Evolutionary conservation across 2,888 invertebrate genomes (phyloP).

Genomic region (Empis livida): DNA sequence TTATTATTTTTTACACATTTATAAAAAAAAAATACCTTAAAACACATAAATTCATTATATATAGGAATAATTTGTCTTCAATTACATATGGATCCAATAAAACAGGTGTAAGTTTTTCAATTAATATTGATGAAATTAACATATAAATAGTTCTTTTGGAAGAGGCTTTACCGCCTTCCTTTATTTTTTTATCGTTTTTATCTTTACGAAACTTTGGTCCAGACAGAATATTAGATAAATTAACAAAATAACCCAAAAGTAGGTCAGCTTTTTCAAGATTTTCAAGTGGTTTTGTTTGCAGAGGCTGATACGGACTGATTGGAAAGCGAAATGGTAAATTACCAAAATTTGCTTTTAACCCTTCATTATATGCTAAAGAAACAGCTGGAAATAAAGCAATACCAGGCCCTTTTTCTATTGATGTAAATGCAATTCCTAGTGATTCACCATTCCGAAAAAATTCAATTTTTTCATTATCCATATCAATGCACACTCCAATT

Average conservation of each 20-base stretch:
- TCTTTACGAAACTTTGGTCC: constrained; percentile 20
- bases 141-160: constrained; percentile 41
- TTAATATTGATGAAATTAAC: constrained; percentile 41
- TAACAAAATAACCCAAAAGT: constrained; percentile 27
- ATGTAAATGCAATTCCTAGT: constrained; percentile 59
- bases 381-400: constrained; percentile 70
- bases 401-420: constrained; percentile 56
- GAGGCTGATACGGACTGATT: constrained; percentile 47
- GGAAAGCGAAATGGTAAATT: constrained; percentile 53
- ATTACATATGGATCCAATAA: constrained; percentile 54
- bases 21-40: constrained; percentile 13
- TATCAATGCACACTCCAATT: constrained; percentile 60
- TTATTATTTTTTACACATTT: not conserved
- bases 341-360: constrained; percentile 68
- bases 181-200: constrained; percentile 4
- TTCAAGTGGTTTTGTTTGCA: constrained; percentile 41
- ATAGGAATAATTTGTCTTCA: constrained; percentile 51
- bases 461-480: constrained; percentile 55
- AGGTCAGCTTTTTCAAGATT: constrained; percentile 25
- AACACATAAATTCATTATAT: constrained; percentile 23
- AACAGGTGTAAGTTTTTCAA: constrained; percentile 46
- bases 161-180: constrained; percentile 13
- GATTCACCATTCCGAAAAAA: constrained; percentile 61
- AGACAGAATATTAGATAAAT: constrained; percentile 27
- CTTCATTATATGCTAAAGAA: constrained; percentile 63